These are phyloP conservation scores for Rousettus leschenaultii DNA, from an alignment of 2,113 vertebrate species.

Conservation along the genomic window DNA sequence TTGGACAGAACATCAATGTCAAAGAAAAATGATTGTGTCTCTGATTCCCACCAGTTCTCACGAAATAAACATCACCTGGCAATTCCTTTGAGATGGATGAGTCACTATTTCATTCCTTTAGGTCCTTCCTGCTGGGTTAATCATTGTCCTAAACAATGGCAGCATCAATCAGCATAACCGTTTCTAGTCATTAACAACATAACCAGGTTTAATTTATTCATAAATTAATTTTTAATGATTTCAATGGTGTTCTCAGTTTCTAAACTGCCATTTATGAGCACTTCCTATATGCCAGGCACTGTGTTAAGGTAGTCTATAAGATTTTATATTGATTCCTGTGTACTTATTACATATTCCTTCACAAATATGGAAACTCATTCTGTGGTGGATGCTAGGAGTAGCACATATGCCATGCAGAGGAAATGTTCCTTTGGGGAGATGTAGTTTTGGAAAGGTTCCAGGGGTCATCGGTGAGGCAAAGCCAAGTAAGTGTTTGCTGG, in stretches of 20 bases:
- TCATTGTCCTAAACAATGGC: conserved; percentile 31
- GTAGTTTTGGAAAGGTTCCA: not conserved
- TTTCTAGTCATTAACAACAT: conserved; percentile 4
- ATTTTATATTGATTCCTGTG: not conserved
- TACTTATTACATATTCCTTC: not conserved
- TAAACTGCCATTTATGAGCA: not conserved
- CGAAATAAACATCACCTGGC: not conserved
- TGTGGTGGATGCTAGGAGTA: not conserved
- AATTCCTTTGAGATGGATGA: not conserved
- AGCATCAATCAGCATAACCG: conserved; percentile 45
- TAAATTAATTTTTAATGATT: not conserved
- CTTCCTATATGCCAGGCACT: not conserved
- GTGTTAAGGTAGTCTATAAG: not conserved
- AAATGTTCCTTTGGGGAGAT: not conserved
- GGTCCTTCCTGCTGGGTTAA: conserved; percentile 43
- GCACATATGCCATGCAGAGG: not conserved
- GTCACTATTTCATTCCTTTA: not conserved
- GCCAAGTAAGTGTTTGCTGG: not conserved
- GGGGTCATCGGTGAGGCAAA: conserved; percentile 1
- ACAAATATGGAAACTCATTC: not conserved
- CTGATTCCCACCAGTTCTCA: not conserved
- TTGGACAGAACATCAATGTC: not conserved
- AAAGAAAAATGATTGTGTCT: not conserved
- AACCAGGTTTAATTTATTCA: not conserved
- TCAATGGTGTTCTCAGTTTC: not conserved